These are phyloP conservation scores for Camponotus pennsylvanicus DNA, from an alignment of 1,140 invertebrate species.

Conservation along the genomic window DNA sequence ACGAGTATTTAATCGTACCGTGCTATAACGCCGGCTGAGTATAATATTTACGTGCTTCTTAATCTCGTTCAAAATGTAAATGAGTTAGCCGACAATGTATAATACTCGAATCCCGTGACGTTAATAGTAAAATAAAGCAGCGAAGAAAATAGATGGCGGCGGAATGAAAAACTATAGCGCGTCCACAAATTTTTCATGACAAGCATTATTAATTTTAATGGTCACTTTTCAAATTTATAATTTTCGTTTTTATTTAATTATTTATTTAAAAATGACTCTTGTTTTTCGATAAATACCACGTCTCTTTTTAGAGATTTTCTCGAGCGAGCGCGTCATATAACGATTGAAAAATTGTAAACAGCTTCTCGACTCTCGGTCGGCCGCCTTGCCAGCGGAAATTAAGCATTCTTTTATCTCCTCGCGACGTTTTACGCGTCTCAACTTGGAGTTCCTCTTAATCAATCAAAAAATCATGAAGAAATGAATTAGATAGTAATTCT, in stretches of 20 bases:
- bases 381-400: constrained; percentile 80
- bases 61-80: constrained; percentile 41
- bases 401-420: constrained; percentile 84
- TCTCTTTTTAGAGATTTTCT: constrained; percentile 65
- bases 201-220: neutral
- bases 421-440: constrained; percentile 75
- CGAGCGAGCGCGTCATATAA: constrained; percentile 77
- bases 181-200: neutral
- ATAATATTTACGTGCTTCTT: constrained; percentile 48
- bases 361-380: constrained; percentile 37
- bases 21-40: constrained; percentile 1
- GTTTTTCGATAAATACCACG: neutral
- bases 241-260: neutral
- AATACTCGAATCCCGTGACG: neutral
- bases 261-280: neutral
- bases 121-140: constrained; percentile 1
- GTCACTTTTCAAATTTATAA: neutral
- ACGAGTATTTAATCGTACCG: constrained; percentile 78
- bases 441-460: constrained; percentile 80
- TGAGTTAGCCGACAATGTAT: constrained; percentile 38
- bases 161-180: constrained; percentile 3
- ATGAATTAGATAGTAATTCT: constrained; percentile 76
- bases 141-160: neutral
- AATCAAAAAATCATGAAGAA: constrained; percentile 83
- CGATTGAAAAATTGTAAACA: constrained; percentile 63